Base-by-base conservation (phyloP, 2,113 vertebrate genomes). In the Tachuris rubrigastra region DNA sequence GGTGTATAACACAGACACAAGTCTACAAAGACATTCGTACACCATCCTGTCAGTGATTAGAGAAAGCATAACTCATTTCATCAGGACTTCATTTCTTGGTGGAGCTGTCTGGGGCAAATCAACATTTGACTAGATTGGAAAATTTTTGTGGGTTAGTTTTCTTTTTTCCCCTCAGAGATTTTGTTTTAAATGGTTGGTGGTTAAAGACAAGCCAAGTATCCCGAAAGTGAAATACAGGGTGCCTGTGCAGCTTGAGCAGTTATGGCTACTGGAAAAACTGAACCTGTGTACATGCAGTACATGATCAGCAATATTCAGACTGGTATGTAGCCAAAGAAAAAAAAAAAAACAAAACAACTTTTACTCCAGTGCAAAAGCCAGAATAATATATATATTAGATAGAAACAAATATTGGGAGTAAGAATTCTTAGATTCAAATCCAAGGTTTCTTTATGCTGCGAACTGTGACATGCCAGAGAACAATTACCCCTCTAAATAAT, bases 401-500 rank as follows among this genome's bases (percentile, higher is more conserved):
- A 67, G 42, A 91, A 95, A 75, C 41, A 91, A 97, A 42, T 60
- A 95, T 1, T 85, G 28, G 15, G 30, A 89, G 58, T 68, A 78
- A 87, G n/a, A 31, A 67, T 72, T 84, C 52, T 85, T 75, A 62
- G 41, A 93, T 72, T 75, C 41, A 89, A 76, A 88, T 92, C 18
- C 22, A 44, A 77, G 9, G 18, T 75, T 92, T 90, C 60, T 65
- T 78, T 87, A 49, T 83, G 67, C 58, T 69, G 21, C 65, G 17
- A 92, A 87, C 81, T 85, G 46, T 63, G 68, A 84, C 3, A 0
- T 92, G 60, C 59, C 20, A 75, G 41, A 89, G 49, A 94, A 79
- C 22, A 75, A 62, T 53, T 68, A 87, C 18, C 44, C 27, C 22
- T 69, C 66, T 85, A 89, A 72, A 84, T 95, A 96, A 92, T 92